Evolutionary conservation across 1,140 invertebrate species (phyloP).

Genomic region (Hesperophylax magnus): DNA sequence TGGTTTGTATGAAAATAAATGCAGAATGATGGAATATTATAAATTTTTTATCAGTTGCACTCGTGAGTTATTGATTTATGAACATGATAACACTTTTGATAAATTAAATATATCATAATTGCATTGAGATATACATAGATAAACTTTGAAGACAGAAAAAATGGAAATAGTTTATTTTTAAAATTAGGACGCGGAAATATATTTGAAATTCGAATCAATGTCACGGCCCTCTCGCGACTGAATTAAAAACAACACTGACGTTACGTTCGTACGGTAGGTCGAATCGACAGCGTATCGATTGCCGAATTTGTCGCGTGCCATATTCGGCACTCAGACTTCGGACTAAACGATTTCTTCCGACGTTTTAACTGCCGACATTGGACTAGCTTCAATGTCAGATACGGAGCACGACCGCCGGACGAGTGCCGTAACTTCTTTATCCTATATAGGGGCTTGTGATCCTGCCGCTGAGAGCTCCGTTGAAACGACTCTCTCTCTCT

Average conservation of each 20-base stretch:
- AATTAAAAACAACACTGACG: neutral
- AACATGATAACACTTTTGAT: no score
- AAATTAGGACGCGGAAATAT: neutral
- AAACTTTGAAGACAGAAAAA: no score
- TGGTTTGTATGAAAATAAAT: no score
- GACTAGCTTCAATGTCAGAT: slow-evolving; percentile 9
- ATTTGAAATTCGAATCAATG: slow-evolving; percentile 10
- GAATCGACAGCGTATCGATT: slow-evolving; percentile 11
- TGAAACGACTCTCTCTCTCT: no score
- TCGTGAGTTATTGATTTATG: no score
- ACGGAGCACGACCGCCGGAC: neutral
- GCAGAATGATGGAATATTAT: no score
- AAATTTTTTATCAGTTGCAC: no score
- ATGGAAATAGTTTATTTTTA: neutral
- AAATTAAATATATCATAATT: no score
- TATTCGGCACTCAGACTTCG: slow-evolving; percentile 2
- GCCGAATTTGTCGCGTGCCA: slow-evolving; percentile 40
- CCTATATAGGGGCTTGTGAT: neutral
- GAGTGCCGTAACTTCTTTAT: neutral
- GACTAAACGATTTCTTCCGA: neutral
- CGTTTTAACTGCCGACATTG: slow-evolving; percentile 20
- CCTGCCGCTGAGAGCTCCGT: no score
- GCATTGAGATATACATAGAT: no score
- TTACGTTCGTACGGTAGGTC: no score
- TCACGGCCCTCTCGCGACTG: neutral